phyloP scores from a whole-genome alignment of 2,888 invertebrate genomes.

The Beris morrisii region DNA sequence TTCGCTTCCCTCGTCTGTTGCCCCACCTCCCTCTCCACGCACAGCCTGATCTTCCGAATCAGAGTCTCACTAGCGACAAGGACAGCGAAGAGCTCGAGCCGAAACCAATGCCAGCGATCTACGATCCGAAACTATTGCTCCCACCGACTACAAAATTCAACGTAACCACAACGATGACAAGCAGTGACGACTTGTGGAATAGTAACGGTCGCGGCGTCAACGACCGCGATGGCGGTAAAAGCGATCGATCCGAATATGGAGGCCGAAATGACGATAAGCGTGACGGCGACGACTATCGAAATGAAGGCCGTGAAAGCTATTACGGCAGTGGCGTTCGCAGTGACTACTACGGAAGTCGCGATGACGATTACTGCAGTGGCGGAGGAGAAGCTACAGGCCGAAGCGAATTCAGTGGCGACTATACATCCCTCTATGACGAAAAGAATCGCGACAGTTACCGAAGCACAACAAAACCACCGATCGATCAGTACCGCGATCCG shows the following conservation, averaged over 20 bases:
- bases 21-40: too few relatives aligned
- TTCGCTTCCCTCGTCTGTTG: too few relatives aligned
- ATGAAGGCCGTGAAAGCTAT: not conserved
- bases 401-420: too few relatives aligned
- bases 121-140: constrained; percentile 32
- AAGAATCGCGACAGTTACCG: not conserved
- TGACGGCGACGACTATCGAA: not conserved
- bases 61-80: not conserved
- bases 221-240: constrained; percentile 17
- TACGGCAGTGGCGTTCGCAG: not conserved
- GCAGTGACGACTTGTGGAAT: too few relatives aligned
- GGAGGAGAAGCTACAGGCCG: too few relatives aligned
- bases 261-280: not conserved
- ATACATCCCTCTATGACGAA: not conserved
- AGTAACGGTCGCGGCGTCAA: not conserved
- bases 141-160: constrained; percentile 12
- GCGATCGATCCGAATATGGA: constrained; percentile 20
- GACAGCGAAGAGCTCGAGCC: too few relatives aligned
- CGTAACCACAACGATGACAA: not conserved
- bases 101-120: constrained; percentile 32
- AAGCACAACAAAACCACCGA: too few relatives aligned
- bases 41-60: too few relatives aligned
- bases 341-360: not conserved
- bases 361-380: not conserved
- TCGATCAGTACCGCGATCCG: constrained; percentile 14